A percentile compares a stretch with the other conserved stretches of the same genome.
Conservation (phyloP, 2,797 vertebrate species). For the Hirundo rustica region DNA sequence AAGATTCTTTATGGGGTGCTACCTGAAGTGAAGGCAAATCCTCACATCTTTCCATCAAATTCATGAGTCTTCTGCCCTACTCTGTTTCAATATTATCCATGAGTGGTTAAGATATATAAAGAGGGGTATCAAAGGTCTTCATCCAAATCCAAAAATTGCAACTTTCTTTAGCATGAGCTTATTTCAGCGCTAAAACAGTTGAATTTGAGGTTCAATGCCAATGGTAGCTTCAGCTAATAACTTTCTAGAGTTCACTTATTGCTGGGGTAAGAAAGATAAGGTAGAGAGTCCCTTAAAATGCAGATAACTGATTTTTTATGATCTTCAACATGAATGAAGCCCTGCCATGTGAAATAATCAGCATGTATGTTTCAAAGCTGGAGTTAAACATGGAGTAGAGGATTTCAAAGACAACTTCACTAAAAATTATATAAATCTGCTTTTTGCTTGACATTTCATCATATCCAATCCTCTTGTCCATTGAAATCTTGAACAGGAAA, state of each 20-base stretch:
- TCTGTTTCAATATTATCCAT: background rate
- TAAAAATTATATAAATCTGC: background rate
- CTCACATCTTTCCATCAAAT: background rate
- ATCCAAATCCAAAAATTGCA: background rate
- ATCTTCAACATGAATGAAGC: background rate
- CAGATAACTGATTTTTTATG: background rate
- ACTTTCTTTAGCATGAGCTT: background rate
- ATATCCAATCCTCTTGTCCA: background rate
- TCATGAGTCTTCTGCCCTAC: background rate
- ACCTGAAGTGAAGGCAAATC: background rate
- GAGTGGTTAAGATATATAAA: background rate
- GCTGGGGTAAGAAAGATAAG: background rate
- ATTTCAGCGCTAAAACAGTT: background rate
- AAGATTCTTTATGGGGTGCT: accelerated
- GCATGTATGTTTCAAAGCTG: background rate
- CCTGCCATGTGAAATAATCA: background rate
- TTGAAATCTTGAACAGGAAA: background rate
- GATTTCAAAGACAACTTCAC: background rate
- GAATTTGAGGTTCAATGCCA: background rate
- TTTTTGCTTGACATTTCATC: background rate
- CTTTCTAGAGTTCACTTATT: background rate
- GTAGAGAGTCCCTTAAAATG: background rate
- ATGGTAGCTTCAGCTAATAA: background rate
- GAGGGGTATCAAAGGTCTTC: background rate
- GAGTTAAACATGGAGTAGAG: background rate